Evolutionary conservation across 2,888 invertebrate species (phyloP), one percentile per base, ranked within the genome.

Genomic region (Drosophila pseudotalamancana): DNA sequence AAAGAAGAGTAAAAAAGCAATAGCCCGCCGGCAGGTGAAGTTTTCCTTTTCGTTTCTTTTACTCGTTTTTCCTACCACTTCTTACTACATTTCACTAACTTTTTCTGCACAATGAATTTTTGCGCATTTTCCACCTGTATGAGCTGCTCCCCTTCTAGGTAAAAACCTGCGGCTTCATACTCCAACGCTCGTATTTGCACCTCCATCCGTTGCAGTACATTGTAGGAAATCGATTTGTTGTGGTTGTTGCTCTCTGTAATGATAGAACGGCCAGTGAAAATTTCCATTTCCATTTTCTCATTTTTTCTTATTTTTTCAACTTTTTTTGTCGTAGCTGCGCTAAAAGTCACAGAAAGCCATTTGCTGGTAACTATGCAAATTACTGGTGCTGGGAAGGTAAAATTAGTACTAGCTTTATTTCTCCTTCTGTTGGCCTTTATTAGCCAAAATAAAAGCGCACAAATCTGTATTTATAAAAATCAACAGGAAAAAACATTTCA

Each of bases 381-480:
- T 40, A n/a, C n/a, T n/a, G n/a, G n/a, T n/a, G n/a, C n/a, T n/a
- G n/a, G n/a, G n/a, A n/a, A n/a, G n/a, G n/a, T n/a, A n/a, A n/a
- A n/a, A n/a, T n/a, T 18, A 23, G 4, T n/a, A n/a, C 6, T 18
- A 23, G 23, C 6, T 21, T 8, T 14, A 45, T 25, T 23, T 11
- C 4, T n/a, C 32, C 27, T 34, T 27, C 23, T 43, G 16, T 32
- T 34, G 2, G 45, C 12, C 46, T 45, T 59, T 60, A 67, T 82
- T 67, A 79, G 64, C 29, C 39, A 19, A 49, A 46, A 61, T 19
- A 32, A 34, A 40, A n/a, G 19, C n/a, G 27, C 50, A 61, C 39
- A 84, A 87, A 81, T 85, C 85, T 75, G 74, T 73, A 82, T 89
- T 89, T 89, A 89, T 88, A 87, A 83, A 85, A 89, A 82, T 89